These are phyloP conservation scores for Stratiomys singularior DNA, from an alignment of 2,888 invertebrate genomes.

Conservation along the genomic window DNA sequence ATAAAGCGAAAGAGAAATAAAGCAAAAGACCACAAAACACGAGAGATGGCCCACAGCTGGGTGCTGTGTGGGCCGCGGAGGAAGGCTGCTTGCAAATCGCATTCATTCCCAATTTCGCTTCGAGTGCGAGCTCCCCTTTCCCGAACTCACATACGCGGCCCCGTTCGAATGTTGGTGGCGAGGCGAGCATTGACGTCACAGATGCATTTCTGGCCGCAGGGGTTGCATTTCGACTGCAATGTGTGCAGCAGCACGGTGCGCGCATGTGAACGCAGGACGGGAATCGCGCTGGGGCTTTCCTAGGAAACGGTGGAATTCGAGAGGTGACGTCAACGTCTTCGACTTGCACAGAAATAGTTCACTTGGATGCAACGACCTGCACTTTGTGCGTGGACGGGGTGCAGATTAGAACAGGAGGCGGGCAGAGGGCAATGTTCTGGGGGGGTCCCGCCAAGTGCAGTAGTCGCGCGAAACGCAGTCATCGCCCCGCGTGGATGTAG, in stretches of 20 bases:
- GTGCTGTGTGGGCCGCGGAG: not conserved
- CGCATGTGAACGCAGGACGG: not conserved
- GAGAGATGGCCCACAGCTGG: not conserved
- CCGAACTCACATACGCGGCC: not conserved
- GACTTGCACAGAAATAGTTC: slow-evolving; percentile 31
- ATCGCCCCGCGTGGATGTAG: not conserved
- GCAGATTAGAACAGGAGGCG: not conserved
- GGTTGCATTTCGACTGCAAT: slow-evolving; percentile 11
- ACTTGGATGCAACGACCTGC: slow-evolving; percentile 25
- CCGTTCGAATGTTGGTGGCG: not conserved
- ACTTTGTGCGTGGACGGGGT: not conserved
- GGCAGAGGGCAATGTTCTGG: slow-evolving; percentile 24
- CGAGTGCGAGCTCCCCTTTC: slow-evolving; percentile 8
- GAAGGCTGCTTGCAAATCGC: slow-evolving; percentile 5
- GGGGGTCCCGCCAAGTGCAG: not conserved
- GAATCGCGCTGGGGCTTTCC: slow-evolving; percentile 13
- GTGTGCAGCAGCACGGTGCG: not conserved
- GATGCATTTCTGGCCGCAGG: not conserved
- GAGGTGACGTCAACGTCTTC: slow-evolving; percentile 25
- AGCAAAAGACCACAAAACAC: not conserved
- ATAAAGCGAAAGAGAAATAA: slow-evolving; percentile 29
- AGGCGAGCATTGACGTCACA: slow-evolving; percentile 8
- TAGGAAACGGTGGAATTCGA: slow-evolving; percentile 11
- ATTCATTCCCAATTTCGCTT: not conserved
- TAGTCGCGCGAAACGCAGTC: not conserved